A percentile compares a stretch with the other conserved stretches of the same genome.
Conservation (phyloP, 64 coral and sea anemone genomes). For the Actinia equina region DNA sequence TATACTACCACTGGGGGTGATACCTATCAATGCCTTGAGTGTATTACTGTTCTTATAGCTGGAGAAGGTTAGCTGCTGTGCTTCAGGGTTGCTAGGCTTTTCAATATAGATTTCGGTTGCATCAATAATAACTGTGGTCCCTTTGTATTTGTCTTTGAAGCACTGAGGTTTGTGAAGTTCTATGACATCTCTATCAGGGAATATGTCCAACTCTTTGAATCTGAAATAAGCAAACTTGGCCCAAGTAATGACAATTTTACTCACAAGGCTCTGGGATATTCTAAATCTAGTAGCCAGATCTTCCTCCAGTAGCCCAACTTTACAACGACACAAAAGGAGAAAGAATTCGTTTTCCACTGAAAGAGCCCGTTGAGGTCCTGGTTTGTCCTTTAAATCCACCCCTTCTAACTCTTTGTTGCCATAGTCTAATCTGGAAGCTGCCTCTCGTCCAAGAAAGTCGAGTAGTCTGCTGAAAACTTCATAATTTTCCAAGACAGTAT, state of each 20-base stretch:
- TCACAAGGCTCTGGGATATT: not conserved
- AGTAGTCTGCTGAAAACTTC: not conserved
- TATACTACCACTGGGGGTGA: conserved; percentile 46
- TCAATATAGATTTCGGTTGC: conserved; percentile 31
- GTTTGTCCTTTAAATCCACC: not conserved
- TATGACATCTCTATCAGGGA: not conserved
- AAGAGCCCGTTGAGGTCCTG: not conserved
- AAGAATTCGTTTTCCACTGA: not conserved
- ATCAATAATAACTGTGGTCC: conserved; percentile 48
- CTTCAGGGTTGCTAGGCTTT: conserved; percentile 41
- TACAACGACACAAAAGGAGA: not conserved
- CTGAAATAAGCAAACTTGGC: not conserved
- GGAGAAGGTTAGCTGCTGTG: conserved; percentile 57
- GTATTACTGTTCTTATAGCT: conserved; percentile 61
- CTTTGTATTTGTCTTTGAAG: conserved; percentile 38
- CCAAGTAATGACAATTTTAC: not conserved
- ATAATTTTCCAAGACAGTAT: conserved; percentile 22
- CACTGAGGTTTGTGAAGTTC: conserved; percentile 26
- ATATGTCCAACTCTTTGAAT: conserved; percentile 32
- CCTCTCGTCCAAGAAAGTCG: not conserved
- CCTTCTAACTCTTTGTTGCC: not conserved
- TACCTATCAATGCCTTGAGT: conserved; percentile 37
- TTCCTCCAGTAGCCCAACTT: not conserved
- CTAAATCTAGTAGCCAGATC: not conserved
- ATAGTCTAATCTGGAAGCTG: not conserved